Base-by-base conservation (phyloP, 2,797 vertebrate species). In the Sarcophilus harrisii region DNA sequence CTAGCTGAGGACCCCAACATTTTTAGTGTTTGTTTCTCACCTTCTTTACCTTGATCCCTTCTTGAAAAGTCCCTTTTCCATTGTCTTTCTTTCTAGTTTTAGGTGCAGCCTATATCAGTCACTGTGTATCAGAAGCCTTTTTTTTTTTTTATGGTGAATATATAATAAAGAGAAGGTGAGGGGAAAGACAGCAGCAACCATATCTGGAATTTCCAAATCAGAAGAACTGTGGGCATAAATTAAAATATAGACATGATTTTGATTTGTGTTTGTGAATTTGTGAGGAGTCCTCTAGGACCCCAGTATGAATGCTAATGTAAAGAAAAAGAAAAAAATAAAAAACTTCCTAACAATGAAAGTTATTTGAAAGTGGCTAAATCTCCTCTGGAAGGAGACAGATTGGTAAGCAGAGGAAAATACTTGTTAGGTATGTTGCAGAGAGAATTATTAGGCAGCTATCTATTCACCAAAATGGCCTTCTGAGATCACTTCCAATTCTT, bases 31-130 rank as follows among this genome's bases (percentile, higher is more conserved):
- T 93, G 32, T 2, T 52, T 87, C 95, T 90, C 89, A 10, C 91
- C 16, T 38, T 38, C 32, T 96, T 93, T 38, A 91, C 54, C 93
- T 94, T 94, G 38, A 24, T 49, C 73, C 73, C 81, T 92, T 96
- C 87, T 95, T 96, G 57, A 92, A 96, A 91, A 96, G 54, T 94
- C 92, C 62, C 58, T 0, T 0, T 90, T 45, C 92, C 92, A 96
- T 87, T 96, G 38, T 92, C 92, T 95, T 96, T 66, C 0, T 32
- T 60, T 92, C 81, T 89, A 89, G 92, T 94, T 97, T 95, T 97
- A 59, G 95, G 66, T 92, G 93, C 91, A 38, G 91, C 30, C 93
- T 96, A 94, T 94, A 93, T 98, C 92, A 73, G 8, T 96, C 94
- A 90, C 93, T 94, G 60, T 95, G 81, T 93, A 59, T 94, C 90